Percentiles rank a stretch among this genome's conserved stretches.
Conservation (phyloP, 2,888 invertebrate species). For the Drosophila paramelanica region DNA sequence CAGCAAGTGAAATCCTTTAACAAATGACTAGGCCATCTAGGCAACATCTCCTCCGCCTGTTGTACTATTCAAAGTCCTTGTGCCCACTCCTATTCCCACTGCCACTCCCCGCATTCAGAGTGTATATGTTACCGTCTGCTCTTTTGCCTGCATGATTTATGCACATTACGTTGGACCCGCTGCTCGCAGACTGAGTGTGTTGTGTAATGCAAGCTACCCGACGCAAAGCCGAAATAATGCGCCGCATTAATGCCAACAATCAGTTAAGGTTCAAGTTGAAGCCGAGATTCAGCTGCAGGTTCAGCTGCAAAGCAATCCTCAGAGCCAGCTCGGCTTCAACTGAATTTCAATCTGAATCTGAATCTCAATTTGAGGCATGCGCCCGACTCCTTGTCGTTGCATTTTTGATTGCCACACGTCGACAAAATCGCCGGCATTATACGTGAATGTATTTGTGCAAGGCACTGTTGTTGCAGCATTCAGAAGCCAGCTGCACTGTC, state of each 20-base stretch:
- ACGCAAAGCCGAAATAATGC: slow-evolving; percentile 49
- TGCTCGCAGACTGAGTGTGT: slow-evolving; percentile 11
- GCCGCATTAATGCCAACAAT: slow-evolving; percentile 53
- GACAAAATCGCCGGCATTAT: slow-evolving; percentile 33
- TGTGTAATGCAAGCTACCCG: slow-evolving; percentile 40
- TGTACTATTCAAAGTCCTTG: background rate
- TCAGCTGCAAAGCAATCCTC: slow-evolving; percentile 7
- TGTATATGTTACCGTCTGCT: slow-evolving; percentile 8
- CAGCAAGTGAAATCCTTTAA: slow-evolving; percentile 46
- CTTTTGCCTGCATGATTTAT: slow-evolving; percentile 56
- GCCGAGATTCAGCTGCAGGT: slow-evolving; percentile 6
- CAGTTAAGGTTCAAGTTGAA: slow-evolving; percentile 31
- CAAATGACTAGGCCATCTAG: slow-evolving; percentile 58
- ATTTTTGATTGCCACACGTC: slow-evolving; percentile 53
- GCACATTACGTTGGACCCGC: slow-evolving; percentile 41
- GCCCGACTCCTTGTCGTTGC: slow-evolving; percentile 13
- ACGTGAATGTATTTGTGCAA: slow-evolving; percentile 18
- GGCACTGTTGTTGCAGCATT: slow-evolving; percentile 15
- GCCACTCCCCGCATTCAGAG: too few species aligned
- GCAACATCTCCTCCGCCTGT: slow-evolving; percentile 1
- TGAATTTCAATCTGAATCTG: background rate
- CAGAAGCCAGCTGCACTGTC: slow-evolving; percentile 3
- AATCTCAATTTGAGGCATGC: slow-evolving; percentile 1
- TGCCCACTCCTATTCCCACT: background rate
- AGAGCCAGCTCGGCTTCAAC: background rate